These are phyloP conservation scores for Hypomecis atomaria DNA, from an alignment of 2,888 invertebrate genomes.

Conservation along the genomic window DNA sequence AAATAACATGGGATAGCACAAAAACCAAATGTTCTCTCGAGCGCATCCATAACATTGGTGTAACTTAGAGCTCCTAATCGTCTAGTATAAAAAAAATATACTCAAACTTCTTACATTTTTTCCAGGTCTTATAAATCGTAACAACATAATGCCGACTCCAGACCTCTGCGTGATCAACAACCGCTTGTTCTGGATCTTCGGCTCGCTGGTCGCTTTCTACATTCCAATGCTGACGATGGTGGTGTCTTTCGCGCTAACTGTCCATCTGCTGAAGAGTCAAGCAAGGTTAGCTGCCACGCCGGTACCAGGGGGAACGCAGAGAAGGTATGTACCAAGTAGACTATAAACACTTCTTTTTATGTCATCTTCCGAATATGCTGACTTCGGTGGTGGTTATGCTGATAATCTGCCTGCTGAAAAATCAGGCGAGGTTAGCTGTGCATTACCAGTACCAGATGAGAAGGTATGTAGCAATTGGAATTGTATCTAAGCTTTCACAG, in stretches of 20 bases:
- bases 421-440: too few relatives aligned
- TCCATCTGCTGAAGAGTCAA: slow-evolving; percentile 92
- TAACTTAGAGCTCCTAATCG: too few relatives aligned
- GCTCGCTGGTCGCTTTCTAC: slow-evolving; percentile 97
- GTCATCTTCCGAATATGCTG: too few relatives aligned
- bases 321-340: slow-evolving; percentile 57
- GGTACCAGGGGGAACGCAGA: slow-evolving; percentile 74
- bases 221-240: slow-evolving; percentile 98
- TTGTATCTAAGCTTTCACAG: too few relatives aligned
- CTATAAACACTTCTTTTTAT: too few relatives aligned
- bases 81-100: background rate
- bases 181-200: slow-evolving; percentile 94
- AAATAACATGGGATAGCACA: too few relatives aligned
- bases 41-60: too few relatives aligned
- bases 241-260: slow-evolving; percentile 95
- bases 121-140: slow-evolving; percentile 89
- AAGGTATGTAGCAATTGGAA: too few relatives aligned
- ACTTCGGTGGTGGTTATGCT: too few relatives aligned
- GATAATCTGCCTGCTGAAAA: too few relatives aligned
- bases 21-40: too few relatives aligned
- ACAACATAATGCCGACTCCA: slow-evolving; percentile 92
- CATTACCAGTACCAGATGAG: too few relatives aligned
- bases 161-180: slow-evolving; percentile 93
- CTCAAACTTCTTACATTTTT: slow-evolving; percentile 8
- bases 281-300: slow-evolving; percentile 88